Conservation (phyloP, 2,113 vertebrate genomes). For the Dermatemys mawii region DNA sequence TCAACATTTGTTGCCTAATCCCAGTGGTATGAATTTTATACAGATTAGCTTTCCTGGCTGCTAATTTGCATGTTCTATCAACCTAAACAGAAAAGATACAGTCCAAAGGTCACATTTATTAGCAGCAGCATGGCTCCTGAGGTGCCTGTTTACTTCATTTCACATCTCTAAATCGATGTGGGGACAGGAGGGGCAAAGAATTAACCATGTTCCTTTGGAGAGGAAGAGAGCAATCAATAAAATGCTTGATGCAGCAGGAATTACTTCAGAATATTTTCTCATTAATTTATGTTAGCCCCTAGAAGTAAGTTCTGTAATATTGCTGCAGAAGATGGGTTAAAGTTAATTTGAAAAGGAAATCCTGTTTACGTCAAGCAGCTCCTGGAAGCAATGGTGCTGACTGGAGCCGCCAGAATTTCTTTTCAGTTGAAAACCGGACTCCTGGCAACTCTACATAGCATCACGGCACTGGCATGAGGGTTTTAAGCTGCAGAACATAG, state of each 20-base stretch:
- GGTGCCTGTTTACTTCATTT: not conserved
- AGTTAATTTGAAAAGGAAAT: not conserved
- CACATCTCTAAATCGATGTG: slow-evolving; percentile 43
- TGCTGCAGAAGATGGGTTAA: not conserved
- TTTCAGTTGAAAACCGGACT: no score
- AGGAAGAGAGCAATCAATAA: not conserved
- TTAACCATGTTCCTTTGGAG: not conserved
- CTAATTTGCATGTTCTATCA: slow-evolving; percentile 14
- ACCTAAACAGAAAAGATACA: not conserved
- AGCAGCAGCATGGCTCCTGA: not conserved
- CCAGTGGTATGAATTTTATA: slow-evolving; percentile 13
- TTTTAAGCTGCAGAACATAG: not conserved
- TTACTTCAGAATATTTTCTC: not conserved
- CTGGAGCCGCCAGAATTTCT: no score
- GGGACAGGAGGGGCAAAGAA: not conserved
- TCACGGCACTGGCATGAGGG: not conserved
- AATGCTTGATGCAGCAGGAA: not conserved
- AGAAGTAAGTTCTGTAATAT: not conserved
- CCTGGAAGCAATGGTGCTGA: no score
- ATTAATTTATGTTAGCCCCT: not conserved
- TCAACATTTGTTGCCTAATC: not conserved
- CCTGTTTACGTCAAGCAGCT: not conserved
- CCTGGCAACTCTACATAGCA: no score
- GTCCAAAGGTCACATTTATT: slow-evolving; percentile 34
- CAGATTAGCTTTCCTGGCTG: not conserved